These are phyloP conservation scores for Vollenhovia emeryi DNA, from an alignment of 1,140 invertebrate species.

Conservation along the genomic window DNA sequence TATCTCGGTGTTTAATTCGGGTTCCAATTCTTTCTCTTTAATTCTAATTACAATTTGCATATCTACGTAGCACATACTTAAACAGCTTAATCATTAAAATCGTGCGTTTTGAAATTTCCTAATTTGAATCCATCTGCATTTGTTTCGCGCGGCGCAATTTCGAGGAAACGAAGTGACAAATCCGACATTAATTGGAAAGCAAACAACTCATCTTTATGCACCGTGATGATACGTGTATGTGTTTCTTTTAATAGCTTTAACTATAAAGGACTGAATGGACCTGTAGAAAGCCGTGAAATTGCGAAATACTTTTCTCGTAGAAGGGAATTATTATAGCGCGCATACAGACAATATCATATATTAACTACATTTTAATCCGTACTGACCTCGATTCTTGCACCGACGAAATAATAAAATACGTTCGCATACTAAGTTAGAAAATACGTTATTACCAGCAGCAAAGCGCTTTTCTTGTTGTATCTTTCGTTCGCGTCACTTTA, in stretches of 20 bases:
- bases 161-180: conserved; percentile 7
- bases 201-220: conserved; percentile 14
- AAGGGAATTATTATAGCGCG: neutral
- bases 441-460: conserved; percentile 30
- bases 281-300: neutral
- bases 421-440: conserved; percentile 15
- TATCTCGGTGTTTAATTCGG: neutral
- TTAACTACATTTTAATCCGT: conserved; percentile 40
- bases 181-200: conserved; percentile 19
- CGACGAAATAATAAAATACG: conserved; percentile 25
- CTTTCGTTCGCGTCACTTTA: conserved; percentile 1
- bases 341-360: neutral
- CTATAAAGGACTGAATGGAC: neutral
- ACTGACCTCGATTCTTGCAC: neutral
- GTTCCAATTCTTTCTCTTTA: neutral
- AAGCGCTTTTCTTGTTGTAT: conserved; percentile 12
- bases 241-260: conserved; percentile 48
- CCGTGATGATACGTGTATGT: neutral
- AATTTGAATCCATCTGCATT: conserved; percentile 28
- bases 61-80: neutral
- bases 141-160: neutral
- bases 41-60: neutral
- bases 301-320: neutral
- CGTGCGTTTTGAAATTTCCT: neutral
- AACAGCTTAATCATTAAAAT: neutral